Conservation (phyloP, 2,888 invertebrate genomes). For the Pseudococcus longispinus region DNA sequence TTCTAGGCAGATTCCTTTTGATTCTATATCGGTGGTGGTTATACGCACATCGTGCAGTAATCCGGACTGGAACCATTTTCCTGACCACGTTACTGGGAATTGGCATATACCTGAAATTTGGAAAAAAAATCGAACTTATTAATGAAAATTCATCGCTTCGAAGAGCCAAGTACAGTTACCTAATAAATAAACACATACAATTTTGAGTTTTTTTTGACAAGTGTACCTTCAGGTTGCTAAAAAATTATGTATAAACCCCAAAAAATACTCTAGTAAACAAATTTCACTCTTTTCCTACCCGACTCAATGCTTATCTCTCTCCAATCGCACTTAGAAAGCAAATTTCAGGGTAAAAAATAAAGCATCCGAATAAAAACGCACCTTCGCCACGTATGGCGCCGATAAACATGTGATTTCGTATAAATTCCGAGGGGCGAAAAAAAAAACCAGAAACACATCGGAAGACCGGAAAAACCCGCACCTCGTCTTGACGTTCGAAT, state of each 20-base stretch:
- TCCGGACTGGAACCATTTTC: constrained; percentile 90
- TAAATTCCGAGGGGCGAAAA: neutral
- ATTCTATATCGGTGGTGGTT: constrained; percentile 80
- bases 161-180: too few relatives aligned
- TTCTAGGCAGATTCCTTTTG: constrained; percentile 83
- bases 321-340: too few relatives aligned
- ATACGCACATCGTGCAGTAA: constrained; percentile 84
- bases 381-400: neutral
- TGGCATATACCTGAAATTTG: constrained; percentile 66
- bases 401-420: neutral
- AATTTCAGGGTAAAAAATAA: neutral
- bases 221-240: too few relatives aligned
- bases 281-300: too few relatives aligned
- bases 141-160: too few relatives aligned
- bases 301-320: too few relatives aligned
- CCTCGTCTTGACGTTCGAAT: neutral
- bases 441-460: neutral
- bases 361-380: neutral
- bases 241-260: too few relatives aligned
- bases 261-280: too few relatives aligned
- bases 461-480: neutral
- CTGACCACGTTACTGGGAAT: constrained; percentile 85
- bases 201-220: too few relatives aligned
- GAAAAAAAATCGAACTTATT: too few relatives aligned
- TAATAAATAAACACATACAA: too few relatives aligned